A percentile compares a stretch with the other conserved stretches of the same genome.
These are phyloP conservation scores for Paguma larvata DNA, from an alignment of 2,797 vertebrate genomes.

Conservation along the genomic window DNA sequence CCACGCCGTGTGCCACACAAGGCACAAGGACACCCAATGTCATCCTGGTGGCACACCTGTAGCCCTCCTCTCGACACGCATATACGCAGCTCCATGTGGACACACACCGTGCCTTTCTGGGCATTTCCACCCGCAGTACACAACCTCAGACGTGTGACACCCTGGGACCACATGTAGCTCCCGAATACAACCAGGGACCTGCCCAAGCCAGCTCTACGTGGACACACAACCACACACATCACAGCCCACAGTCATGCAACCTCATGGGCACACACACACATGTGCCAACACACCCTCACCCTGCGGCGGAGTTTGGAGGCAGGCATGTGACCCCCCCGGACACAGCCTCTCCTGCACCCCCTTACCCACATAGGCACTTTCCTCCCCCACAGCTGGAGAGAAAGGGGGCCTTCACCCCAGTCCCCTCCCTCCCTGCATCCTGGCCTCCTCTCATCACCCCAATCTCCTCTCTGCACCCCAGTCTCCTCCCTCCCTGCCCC, in stretches of 20 bases:
- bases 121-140: neutral
- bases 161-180: neutral
- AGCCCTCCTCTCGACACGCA: neutral
- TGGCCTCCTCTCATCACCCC: too few species aligned
- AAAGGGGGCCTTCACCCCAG: too few species aligned
- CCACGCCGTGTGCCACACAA: neutral
- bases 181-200: neutral
- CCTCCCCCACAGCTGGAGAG: neutral
- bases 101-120: neutral
- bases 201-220: neutral
- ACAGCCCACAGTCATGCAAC: neutral
- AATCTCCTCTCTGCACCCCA: neutral
- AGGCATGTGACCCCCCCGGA: neutral
- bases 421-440: neutral
- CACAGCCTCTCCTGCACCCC: too few species aligned
- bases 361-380: neutral
- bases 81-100: neutral
- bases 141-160: rapidly evolving
- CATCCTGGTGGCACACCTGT: neutral
- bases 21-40: neutral
- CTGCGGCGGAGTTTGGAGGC: neutral
- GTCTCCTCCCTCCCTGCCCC: neutral
- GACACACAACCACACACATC: neutral
- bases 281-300: neutral
- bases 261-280: neutral